Evolutionary conservation across 2,797 vertebrate genomes (phyloP), one percentile per base, ranked within the genome.

Genomic region (Micropoecilia bifurca): DNA sequence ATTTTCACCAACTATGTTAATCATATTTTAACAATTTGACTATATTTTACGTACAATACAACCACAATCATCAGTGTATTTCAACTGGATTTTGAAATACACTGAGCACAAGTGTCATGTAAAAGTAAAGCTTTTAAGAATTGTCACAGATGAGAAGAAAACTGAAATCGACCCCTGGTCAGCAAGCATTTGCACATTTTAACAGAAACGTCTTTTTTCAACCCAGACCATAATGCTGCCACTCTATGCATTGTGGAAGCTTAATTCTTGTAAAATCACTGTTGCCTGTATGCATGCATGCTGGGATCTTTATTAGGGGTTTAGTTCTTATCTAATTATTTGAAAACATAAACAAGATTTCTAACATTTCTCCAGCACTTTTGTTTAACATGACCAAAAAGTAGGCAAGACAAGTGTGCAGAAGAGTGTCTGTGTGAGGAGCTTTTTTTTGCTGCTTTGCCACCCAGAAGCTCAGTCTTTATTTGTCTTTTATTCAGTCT

Each of bases 271-370:
- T 43, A 14, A 77, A 82, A 80, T 68, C 66, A 45, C 5, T 43
- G 61, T 43, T 53, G 41, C 48, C n/a, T 73, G 59, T 73, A 80
- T 57, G 5, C 63, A 81, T 68, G 2, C 30, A 57, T 7, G 9
- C 74, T 3, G 57, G 48, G 77, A 68, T 63, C 33, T 45, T 74
- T 78, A 25, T 63, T 53, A 61, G 8, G 3, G 3, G 5, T 89
- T 90, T 82, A 75, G 6, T 89, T 92, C 83, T 77, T 77, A 87
- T 48, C 59, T 84, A 93, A 86, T 92, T 91, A 83, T 86, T 91
- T 14, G 78, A 75, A 79, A 30, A 71, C 73, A 10, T 59, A 89
- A 76, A n/a, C n/a, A 46, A 75, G 55, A 75, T 72, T 85, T 71
- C 73, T 45, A 39, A 30, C 46, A 43, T 61, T 74, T 79, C 43